phyloP scores from a whole-genome alignment of 2,797 vertebrate genomes.

The Benthosema pterotum region DNA sequence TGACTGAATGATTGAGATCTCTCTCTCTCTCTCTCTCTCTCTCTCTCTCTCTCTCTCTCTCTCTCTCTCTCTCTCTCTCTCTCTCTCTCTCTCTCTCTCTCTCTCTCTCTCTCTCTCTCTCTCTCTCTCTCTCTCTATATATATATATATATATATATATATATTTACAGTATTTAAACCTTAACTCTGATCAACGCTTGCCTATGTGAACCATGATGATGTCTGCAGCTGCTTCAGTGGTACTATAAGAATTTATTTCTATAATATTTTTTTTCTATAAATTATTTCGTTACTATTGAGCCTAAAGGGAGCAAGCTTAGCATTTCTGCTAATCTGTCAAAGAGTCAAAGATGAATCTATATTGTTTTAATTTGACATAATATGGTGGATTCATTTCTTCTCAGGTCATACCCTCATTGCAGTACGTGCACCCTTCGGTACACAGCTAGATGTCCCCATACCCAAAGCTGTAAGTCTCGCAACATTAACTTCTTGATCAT shows the following conservation, averaged over 20 bases:
- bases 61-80: too few species aligned
- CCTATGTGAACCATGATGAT: slow-evolving; percentile 92
- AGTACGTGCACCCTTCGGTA: slow-evolving; percentile 88
- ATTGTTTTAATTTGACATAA: background rate
- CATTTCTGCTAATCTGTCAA: too few species aligned
- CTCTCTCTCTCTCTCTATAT: too few species aligned
- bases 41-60: too few species aligned
- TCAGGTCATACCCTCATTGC: slow-evolving; percentile 90
- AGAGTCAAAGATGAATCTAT: background rate
- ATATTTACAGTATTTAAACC: slow-evolving; percentile 19
- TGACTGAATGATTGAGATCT: too few species aligned
- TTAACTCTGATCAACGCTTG: slow-evolving; percentile 84
- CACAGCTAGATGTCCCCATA: slow-evolving; percentile 92
- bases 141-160: too few species aligned
- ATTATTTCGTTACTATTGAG: too few species aligned
- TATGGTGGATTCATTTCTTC: background rate
- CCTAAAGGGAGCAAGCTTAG: too few species aligned
- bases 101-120: too few species aligned
- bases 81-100: too few species aligned
- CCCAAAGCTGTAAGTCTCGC: slow-evolving; percentile 88
- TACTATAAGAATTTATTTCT: slow-evolving; percentile 60
- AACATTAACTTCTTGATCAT: background rate
- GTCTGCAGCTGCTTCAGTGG: slow-evolving; percentile 94
- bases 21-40: too few species aligned
- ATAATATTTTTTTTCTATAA: too few species aligned